Conservation (phyloP, 2,888 invertebrate species). For the Oscheius sp. region DNA sequence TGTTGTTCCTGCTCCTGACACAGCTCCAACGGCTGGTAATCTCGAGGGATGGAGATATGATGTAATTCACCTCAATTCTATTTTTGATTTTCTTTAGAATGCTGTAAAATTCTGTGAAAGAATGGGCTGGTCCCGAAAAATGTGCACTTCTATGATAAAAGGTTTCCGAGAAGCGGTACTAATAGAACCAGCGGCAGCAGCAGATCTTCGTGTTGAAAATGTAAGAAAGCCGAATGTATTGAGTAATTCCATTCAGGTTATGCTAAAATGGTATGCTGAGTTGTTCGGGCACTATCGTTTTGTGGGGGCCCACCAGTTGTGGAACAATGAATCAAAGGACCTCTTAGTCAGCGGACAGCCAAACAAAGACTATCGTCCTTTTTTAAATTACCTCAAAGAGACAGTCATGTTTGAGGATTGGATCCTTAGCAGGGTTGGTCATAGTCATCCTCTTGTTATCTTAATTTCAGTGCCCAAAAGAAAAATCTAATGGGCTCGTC, state of each 20-base stretch:
- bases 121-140: slow-evolving; percentile 25
- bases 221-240: slow-evolving; percentile 6
- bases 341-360: slow-evolving; percentile 22
- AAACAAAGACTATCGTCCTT: slow-evolving; percentile 7
- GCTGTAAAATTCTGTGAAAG: slow-evolving; percentile 30
- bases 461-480: background rate
- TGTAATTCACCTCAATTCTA: background rate
- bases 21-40: slow-evolving; percentile 10
- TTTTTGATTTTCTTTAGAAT: slow-evolving; percentile 10
- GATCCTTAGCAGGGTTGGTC: slow-evolving; percentile 32
- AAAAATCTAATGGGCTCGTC: background rate
- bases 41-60: slow-evolving; percentile 27
- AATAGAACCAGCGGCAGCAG: slow-evolving; percentile 4
- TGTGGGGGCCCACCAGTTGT: slow-evolving; percentile 35
- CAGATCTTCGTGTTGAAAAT: slow-evolving; percentile 36
- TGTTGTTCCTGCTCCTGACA: slow-evolving; percentile 39
- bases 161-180: slow-evolving; percentile 26
- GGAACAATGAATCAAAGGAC: slow-evolving; percentile 28
- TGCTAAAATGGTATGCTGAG: slow-evolving; percentile 59
- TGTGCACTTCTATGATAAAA: slow-evolving; percentile 31
- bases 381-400: slow-evolving; percentile 32
- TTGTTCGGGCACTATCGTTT: slow-evolving; percentile 60
- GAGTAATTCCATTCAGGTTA: slow-evolving; percentile 37
- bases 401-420: slow-evolving; percentile 39
- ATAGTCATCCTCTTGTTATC: background rate